Evolutionary conservation across 2,888 invertebrate species (phyloP), one percentile per base, ranked within the genome.

Genomic region (Cactoblastis cactorum): DNA sequence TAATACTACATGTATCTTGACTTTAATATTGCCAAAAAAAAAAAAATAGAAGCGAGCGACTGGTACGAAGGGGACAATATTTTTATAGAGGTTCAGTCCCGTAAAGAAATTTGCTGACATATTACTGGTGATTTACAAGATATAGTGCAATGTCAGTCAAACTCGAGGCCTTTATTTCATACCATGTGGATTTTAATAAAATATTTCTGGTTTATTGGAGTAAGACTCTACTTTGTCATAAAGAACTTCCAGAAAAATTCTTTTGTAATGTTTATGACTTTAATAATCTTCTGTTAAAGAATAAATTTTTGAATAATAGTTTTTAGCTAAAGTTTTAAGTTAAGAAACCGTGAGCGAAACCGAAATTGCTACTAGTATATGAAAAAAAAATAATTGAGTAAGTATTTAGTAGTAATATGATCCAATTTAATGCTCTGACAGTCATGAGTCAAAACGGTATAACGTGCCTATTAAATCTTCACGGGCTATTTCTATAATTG

Each of bases 91-190:
- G 59, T 65, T 59, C 69, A 67, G 67, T 68, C 61, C 62, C 61
- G 60, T 61, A 64, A 61, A 68, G 72, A 77, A 82, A 82, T 77
- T 71, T 62, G 76, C 84, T 81, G 80, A 83, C 79, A 74, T 80
- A 80, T 82, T 74, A 78, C 72, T 53, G 62, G 71, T 67, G 77
- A 77, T 83, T 80, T 74, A 67, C 62, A 65, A 77, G 77, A 80
- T 65, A 72, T 73, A 77, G 66, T 67, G 71, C 72, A 59, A 61
- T 62, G 50, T 54, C 54, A 54, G 47, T 54, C 51, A 51, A 47
- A 51, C 51, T 11, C 19, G 47, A 52, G 56, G 53, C 51, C 59
- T 57, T 65, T 59, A 53, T 61, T 49, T 39, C 39, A 49, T 49
- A 39, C 4, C 12, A 11, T 49, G 48, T 17, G 39, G 33, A 38